Evolutionary conservation across 2,888 invertebrate genomes (phyloP).

Genomic region (Archaeoteleia sp.): DNA sequence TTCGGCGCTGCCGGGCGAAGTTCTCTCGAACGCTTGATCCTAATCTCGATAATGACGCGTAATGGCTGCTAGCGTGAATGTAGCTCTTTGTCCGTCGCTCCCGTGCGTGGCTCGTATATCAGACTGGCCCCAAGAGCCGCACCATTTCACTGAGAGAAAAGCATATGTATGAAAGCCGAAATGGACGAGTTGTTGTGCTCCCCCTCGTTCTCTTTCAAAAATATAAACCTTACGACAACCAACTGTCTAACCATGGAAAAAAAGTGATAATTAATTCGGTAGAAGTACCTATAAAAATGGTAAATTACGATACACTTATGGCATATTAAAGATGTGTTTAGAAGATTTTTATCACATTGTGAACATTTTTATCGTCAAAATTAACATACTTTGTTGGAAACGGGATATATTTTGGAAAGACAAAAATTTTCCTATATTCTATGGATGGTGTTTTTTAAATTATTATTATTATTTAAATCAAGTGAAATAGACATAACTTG

Average conservation of each 20-base stretch:
- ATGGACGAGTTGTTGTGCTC: constrained; percentile 35
- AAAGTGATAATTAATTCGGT: too few species aligned
- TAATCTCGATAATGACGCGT: constrained; percentile 75
- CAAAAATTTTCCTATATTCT: too few species aligned
- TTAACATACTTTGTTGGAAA: too few species aligned
- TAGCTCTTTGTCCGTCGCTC: constrained; percentile 70
- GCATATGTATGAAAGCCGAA: constrained; percentile 56
- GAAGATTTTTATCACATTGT: too few species aligned
- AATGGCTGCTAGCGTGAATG: constrained; percentile 74
- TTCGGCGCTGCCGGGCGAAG: constrained; percentile 43
- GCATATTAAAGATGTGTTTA: too few species aligned
- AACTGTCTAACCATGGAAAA: not conserved
- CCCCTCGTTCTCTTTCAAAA: constrained; percentile 4
- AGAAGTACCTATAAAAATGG: too few species aligned
- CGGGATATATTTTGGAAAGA: too few species aligned
- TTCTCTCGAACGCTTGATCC: constrained; percentile 68
- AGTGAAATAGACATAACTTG: too few species aligned
- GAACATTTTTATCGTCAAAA: too few species aligned
- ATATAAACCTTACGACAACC: not conserved
- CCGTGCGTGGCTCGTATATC: constrained; percentile 63
- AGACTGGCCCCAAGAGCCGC: constrained; percentile 60
- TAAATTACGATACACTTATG: too few species aligned
- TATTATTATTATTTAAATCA: too few species aligned
- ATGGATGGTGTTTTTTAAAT: too few species aligned
- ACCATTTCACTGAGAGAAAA: constrained; percentile 68